These are phyloP conservation scores for Myotis vivesi DNA, from an alignment of 2,797 vertebrate genomes.

Conservation along the genomic window DNA sequence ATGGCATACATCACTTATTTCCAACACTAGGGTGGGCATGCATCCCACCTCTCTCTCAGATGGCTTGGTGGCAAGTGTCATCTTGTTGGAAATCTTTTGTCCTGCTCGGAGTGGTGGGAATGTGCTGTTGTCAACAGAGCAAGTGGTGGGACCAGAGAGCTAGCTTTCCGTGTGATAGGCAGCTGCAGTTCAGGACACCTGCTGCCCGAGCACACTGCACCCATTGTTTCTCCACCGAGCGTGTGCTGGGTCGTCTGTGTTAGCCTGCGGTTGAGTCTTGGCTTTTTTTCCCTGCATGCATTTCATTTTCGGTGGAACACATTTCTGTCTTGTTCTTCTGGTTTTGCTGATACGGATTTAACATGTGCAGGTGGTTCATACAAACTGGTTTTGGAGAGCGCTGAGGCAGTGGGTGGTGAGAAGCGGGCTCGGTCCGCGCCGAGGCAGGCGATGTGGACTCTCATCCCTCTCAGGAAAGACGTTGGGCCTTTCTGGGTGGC, in stretches of 20 bases:
- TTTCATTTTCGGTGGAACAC: conserved; percentile 36
- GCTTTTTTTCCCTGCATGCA: background rate
- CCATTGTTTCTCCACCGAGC: background rate
- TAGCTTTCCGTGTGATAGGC: background rate
- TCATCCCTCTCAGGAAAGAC: background rate
- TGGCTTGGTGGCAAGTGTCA: background rate
- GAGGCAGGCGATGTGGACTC: background rate
- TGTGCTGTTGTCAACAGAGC: background rate
- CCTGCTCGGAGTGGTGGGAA: background rate
- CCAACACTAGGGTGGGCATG: background rate
- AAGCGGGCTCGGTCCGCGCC: background rate
- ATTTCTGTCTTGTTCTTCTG: conserved; percentile 25
- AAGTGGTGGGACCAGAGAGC: background rate
- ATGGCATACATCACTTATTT: background rate
- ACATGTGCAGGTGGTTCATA: background rate
- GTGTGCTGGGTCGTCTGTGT: background rate
- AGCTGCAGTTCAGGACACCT: conserved; percentile 53
- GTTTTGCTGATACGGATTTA: background rate
- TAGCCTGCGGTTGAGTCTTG: background rate
- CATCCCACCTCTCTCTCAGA: background rate
- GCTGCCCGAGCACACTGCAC: background rate
- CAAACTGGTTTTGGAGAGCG: background rate
- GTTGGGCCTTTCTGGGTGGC: background rate
- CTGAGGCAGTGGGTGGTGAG: background rate
- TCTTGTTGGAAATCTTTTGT: background rate